Evolutionary conservation across 2,113 vertebrate species (phyloP).

Genomic region (Phylloscopus whistleri): DNA sequence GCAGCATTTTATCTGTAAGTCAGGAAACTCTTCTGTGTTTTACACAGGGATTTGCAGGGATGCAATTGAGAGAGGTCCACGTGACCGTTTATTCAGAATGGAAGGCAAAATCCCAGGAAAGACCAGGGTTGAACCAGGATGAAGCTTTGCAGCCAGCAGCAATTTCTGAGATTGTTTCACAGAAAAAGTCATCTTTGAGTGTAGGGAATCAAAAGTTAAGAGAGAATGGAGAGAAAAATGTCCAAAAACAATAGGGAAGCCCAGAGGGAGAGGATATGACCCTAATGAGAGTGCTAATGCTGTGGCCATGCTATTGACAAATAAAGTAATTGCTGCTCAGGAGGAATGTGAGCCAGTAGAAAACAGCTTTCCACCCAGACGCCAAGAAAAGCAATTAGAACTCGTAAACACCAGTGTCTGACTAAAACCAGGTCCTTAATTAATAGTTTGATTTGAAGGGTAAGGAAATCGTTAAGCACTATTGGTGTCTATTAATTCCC

Average conservation of each 20-base stretch:
- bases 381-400: constrained; percentile 45
- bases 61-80: not conserved
- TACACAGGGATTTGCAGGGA: not conserved
- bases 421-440: constrained; percentile 33
- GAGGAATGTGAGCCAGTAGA: not conserved
- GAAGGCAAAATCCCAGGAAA: not conserved
- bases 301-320: not conserved
- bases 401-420: constrained; percentile 19
- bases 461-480: constrained; percentile 49
- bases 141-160: not conserved
- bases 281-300: not conserved
- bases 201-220: not conserved
- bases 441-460: constrained; percentile 37
- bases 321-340: not conserved
- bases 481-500: constrained; percentile 16
- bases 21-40: not conserved
- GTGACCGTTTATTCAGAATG: not conserved
- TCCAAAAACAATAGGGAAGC: not conserved
- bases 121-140: not conserved
- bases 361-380: not conserved
- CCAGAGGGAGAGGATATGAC: not conserved
- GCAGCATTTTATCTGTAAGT: not conserved
- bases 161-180: not conserved
- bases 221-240: not conserved
- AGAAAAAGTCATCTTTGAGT: not conserved